These are phyloP conservation scores for Nemurella pictetii DNA, from an alignment of 2,888 invertebrate species.

Conservation along the genomic window DNA sequence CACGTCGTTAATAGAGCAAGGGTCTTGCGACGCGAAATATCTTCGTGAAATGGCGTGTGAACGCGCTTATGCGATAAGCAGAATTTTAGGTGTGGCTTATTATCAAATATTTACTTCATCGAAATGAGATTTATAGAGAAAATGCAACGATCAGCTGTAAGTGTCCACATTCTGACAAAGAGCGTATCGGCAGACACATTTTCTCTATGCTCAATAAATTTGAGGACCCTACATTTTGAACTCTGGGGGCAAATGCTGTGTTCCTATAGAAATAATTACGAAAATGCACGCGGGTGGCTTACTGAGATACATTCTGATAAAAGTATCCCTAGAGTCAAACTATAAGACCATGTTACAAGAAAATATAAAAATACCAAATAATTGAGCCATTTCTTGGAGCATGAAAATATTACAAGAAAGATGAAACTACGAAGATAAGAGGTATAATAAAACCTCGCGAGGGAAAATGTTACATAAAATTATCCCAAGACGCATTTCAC, in stretches of 20 bases:
- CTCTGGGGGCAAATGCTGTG: too few species aligned
- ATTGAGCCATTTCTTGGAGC: neutral
- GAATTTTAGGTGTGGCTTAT: too few species aligned
- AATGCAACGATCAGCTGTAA: too few species aligned
- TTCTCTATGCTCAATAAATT: too few species aligned
- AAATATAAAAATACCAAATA: neutral
- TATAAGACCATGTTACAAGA: neutral
- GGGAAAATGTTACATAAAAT: neutral
- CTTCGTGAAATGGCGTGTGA: neutral
- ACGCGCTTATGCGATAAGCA: neutral
- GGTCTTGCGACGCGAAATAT: neutral
- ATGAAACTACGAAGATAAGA: constrained; percentile 2
- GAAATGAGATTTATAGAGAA: too few species aligned
- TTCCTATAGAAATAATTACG: neutral
- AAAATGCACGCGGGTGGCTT: neutral
- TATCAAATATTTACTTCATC: too few species aligned
- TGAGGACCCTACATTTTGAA: too few species aligned
- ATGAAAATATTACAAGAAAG: neutral
- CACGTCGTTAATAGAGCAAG: neutral
- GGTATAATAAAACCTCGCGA: neutral
- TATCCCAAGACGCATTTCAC: neutral
- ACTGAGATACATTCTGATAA: neutral
- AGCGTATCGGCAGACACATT: too few species aligned
- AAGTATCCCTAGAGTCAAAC: neutral
- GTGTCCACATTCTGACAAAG: too few species aligned